Percentiles rank a stretch among this genome's conserved stretches.
Evolutionary conservation across 1,140 invertebrate genomes (phyloP).

Genomic region (Trichoplusia ni): DNA sequence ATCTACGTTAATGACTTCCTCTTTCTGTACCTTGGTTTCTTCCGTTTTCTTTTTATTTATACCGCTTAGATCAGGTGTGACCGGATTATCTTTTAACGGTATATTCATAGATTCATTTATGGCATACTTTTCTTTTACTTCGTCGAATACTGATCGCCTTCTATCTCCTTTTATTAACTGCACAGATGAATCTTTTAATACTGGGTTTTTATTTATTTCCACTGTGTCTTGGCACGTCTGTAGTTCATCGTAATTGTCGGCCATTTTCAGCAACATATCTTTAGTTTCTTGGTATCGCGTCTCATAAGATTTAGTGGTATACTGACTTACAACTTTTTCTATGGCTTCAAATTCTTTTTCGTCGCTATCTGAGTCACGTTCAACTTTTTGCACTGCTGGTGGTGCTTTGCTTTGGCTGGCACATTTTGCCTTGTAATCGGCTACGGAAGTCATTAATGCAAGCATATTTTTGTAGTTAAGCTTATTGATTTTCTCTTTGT

Average conservation of each 20-base stretch:
- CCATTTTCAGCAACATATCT: conserved; percentile 64
- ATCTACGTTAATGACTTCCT: conserved; percentile 42
- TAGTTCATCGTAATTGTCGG: conserved; percentile 63
- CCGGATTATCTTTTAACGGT: conserved; percentile 58
- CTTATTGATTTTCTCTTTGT: conserved; percentile 53
- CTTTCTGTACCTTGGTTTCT: conserved; percentile 21
- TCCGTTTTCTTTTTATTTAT: conserved; percentile 35
- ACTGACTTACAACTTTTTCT: conserved; percentile 69
- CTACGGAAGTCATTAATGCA: conserved; percentile 56
- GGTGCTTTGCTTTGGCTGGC: conserved; percentile 19
- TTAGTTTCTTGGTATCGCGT: conserved; percentile 71
- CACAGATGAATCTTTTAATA: conserved; percentile 65
- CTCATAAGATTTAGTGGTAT: conserved; percentile 71
- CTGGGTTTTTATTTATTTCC: conserved; percentile 42
- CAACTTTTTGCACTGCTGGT: conserved; percentile 29
- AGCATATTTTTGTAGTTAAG: conserved; percentile 70
- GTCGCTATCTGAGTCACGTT: conserved; percentile 39
- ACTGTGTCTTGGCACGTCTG: conserved; percentile 26
- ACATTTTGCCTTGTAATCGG: conserved; percentile 45
- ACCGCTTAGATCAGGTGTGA: conserved; percentile 46
- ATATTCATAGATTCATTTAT: conserved; percentile 72
- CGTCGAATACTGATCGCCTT: conserved; percentile 46
- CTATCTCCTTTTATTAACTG: conserved; percentile 50
- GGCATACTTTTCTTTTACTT: conserved; percentile 62
- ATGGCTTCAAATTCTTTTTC: conserved; percentile 70